Evolutionary conservation across 2,113 vertebrate species (phyloP).

Genomic region (Mola mola): DNA sequence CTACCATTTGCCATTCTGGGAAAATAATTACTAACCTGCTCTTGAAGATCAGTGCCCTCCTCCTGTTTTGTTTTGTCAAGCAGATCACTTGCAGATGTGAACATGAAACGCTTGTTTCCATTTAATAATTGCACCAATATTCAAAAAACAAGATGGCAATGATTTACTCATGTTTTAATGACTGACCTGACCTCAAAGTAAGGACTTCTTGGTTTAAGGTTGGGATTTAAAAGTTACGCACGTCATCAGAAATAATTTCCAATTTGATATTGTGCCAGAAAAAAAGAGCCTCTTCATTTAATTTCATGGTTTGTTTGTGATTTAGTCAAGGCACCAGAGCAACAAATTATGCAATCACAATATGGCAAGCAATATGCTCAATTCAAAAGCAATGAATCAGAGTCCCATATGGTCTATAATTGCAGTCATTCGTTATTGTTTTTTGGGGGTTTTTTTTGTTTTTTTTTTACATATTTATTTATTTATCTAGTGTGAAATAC

Average conservation of each 20-base stretch:
- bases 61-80: not conserved
- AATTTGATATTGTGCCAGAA: no score
- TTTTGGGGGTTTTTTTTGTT: slow-evolving; percentile 31
- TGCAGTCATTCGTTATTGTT: slow-evolving; percentile 40
- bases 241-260: no score
- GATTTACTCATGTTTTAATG: not conserved
- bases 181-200: not conserved
- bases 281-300: slow-evolving; percentile 41
- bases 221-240: no score
- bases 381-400: slow-evolving; percentile 56
- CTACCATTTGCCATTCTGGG: not conserved
- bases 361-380: slow-evolving; percentile 69
- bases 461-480: not conserved
- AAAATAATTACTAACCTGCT: not conserved
- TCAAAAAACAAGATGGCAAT: not conserved
- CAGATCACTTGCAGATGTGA: no score
- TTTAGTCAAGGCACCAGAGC: slow-evolving; percentile 62
- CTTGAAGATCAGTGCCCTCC: not conserved
- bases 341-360: slow-evolving; percentile 67
- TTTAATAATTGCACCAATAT: not conserved
- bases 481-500: slow-evolving; percentile 46
- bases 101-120: no score
- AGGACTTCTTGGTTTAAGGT: not conserved
- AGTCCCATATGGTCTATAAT: slow-evolving; percentile 61
- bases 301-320: slow-evolving; percentile 73